A percentile compares a stretch with the other conserved stretches of the same genome.
phyloP scores from a whole-genome alignment of 1,140 invertebrate species.

The Helicoverpa zea region DNA sequence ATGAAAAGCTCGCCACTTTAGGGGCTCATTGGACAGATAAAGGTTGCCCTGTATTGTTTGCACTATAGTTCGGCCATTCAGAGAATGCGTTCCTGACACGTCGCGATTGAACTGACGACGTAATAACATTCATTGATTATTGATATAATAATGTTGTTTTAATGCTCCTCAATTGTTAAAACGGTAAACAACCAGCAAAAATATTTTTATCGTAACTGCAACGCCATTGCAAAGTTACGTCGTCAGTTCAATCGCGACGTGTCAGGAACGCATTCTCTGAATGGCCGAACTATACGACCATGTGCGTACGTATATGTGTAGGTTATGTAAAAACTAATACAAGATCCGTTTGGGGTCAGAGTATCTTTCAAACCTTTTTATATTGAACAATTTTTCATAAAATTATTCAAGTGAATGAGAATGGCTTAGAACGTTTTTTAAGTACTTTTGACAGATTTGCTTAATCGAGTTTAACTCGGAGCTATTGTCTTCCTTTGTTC shows the following conservation, averaged over 20 bases:
- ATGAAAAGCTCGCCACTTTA: slow-evolving; percentile 49
- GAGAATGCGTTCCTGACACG: no score
- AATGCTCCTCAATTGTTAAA: no score
- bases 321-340: slow-evolving; percentile 10
- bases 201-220: no score
- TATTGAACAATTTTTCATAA: neutral
- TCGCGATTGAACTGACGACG: no score
- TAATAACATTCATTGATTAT: no score
- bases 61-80: no score
- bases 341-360: neutral
- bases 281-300: no score
- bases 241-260: no score
- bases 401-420: neutral
- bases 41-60: slow-evolving; percentile 27
- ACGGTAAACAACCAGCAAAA: no score
- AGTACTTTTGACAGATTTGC: slow-evolving; percentile 30
- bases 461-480: slow-evolving; percentile 32
- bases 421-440: neutral
- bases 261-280: no score
- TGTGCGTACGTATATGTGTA: neutral
- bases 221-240: no score
- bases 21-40: slow-evolving; percentile 50
- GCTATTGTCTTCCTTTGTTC: slow-evolving; percentile 28
- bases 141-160: no score
- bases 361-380: neutral